Evolutionary conservation across 2,797 vertebrate genomes (phyloP).

Genomic region (Poecilia velifera): DNA sequence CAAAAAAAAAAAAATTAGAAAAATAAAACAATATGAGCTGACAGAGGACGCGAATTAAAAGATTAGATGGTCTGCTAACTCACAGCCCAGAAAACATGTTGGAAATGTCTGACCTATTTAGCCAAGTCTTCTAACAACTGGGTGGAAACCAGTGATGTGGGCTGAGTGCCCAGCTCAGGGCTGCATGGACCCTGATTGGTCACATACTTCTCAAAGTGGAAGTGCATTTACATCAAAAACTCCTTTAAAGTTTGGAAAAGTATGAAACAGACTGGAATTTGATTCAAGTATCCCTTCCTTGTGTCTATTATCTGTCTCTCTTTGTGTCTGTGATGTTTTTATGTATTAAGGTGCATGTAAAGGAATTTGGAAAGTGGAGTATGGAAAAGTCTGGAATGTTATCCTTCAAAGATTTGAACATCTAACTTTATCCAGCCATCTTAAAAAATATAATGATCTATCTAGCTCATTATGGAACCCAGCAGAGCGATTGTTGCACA

Average conservation of each 20-base stretch:
- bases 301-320: neutral
- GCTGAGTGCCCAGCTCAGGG: constrained; percentile 62
- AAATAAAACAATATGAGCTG: neutral
- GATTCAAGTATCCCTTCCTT: neutral
- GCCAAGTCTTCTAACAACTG: constrained; percentile 34
- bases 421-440: neutral
- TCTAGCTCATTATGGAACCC: neutral
- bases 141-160: constrained; percentile 47
- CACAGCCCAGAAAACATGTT: constrained; percentile 30
- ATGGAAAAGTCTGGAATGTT: neutral
- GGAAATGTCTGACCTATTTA: constrained; percentile 64
- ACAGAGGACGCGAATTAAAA: constrained; percentile 45
- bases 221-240: neutral
- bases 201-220: neutral
- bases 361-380: neutral
- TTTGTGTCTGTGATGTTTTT: neutral
- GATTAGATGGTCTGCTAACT: constrained; percentile 45
- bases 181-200: constrained; percentile 21
- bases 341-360: neutral
- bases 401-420: neutral
- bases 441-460: neutral
- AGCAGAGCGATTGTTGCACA: neutral
- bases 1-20: neutral
- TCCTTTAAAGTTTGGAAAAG: neutral
- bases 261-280: neutral